Base-by-base conservation (phyloP, 1,140 invertebrate species). In the Lycorma delicatula region DNA sequence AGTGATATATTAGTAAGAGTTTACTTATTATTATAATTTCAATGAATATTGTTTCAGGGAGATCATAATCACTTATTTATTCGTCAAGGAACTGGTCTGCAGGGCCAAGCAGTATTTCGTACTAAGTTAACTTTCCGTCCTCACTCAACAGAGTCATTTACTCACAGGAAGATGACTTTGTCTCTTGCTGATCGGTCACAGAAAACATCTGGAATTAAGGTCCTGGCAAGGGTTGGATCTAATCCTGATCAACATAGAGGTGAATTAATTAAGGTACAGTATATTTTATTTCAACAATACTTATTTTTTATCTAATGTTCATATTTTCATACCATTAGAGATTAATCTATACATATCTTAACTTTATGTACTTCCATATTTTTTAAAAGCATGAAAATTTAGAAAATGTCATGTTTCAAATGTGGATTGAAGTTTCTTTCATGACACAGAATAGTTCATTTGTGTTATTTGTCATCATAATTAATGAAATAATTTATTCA, bases 131-230 rank as follows among this genome's bases (percentile, higher is more conserved):
- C 92, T 0, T 98, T 99, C 83, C 80, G 96, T 56, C 94, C 95
- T 1, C 93, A 97, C 71, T 98, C 95, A 0, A 98, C 96, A 0
- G 96, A 98, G 67, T 97, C 93, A 1, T 96, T 97, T 72, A 98
- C 96, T 1, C 96, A 99, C 75, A 83, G 94, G 59, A 98, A 99
- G 79, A 97, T 99, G 87, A 98, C 96, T 0, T 80, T 98, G 72
- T 98, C 93, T 0, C 75, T 98, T 46, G 97, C 96, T 3, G 97
- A 99, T 71, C 80, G 96, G 11, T 96, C 92, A n/a, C 90, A 89
- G 54, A 98, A 98, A 72, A 89, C 92, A 11, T 87, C 89, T 16
- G 95, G 96, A 56, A 97, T 99, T 65, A 96, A 98, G 76, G 92
- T 99, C 26, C 73, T 98, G 47, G 94, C 93, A 0, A 91, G 90